Percentiles rank a stretch among this genome's conserved stretches.
Evolutionary conservation across 2,113 vertebrate genomes (phyloP).

Genomic region (Panthera tigris): DNA sequence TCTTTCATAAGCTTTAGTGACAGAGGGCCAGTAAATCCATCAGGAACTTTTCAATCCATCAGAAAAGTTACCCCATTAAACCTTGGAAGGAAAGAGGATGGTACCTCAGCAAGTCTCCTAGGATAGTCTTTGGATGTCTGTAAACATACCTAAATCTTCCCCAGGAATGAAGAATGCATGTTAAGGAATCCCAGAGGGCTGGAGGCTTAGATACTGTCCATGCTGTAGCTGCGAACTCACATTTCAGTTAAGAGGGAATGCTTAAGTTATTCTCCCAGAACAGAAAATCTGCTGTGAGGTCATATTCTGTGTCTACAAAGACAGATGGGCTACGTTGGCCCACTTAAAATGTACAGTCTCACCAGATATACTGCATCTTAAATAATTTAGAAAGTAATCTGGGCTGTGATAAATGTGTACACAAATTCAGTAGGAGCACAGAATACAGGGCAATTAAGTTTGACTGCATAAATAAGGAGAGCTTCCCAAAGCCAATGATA

Average conservation of each 20-base stretch:
- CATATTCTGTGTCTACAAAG: constrained; percentile 20
- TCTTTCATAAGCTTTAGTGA: neutral
- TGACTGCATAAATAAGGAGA: neutral
- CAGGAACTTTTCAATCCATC: neutral
- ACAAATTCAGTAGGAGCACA: neutral
- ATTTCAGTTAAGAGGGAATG: neutral
- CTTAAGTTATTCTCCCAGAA: neutral
- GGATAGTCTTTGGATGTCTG: neutral
- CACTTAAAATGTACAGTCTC: neutral
- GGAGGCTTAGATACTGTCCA: fast-evolving
- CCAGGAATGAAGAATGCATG: neutral
- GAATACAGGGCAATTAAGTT: neutral
- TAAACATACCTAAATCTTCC: neutral
- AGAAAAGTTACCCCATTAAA: neutral
- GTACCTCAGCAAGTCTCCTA: neutral
- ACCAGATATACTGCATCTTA: neutral
- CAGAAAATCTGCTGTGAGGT: neutral
- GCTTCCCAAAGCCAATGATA: neutral
- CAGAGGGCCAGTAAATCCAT: neutral
- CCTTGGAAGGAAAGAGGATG: neutral
- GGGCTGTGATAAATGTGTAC: neutral
- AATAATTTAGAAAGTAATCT: constrained; percentile 34
- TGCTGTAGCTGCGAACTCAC: neutral
- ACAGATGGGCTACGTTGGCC: neutral
- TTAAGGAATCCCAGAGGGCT: neutral